Evolutionary conservation across 1,140 invertebrate species (phyloP).

Genomic region (Ganaspis sp.): DNA sequence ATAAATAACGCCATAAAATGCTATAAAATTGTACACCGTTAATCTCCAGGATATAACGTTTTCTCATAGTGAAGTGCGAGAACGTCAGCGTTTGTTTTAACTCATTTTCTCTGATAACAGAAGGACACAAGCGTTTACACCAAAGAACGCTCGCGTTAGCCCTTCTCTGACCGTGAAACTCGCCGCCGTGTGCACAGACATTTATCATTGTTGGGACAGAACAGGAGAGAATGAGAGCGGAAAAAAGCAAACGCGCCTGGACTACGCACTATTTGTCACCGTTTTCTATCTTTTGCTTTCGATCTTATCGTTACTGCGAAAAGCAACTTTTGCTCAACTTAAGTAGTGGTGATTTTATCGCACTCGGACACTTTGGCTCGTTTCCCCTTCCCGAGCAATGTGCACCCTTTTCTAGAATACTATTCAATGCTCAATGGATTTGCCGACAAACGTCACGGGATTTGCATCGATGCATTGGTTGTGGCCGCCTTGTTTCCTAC

Average conservation of each 20-base stretch:
- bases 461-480: conserved; percentile 19
- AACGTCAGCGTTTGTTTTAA: conserved; percentile 34
- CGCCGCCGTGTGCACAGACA: neutral
- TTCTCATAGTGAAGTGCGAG: neutral
- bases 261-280: conserved; percentile 37
- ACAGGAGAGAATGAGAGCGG: neutral
- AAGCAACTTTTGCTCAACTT: conserved; percentile 3
- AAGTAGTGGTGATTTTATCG: conserved; percentile 6
- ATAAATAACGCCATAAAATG: conserved; percentile 30
- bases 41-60: conserved; percentile 25
- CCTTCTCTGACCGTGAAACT: neutral
- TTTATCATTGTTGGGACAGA: conserved; percentile 28
- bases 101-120: conserved; percentile 39
- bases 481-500: neutral
- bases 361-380: neutral
- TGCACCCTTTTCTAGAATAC: conserved; percentile 20
- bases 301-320: conserved; percentile 27
- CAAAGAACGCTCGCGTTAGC: neutral
- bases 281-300: conserved; percentile 7
- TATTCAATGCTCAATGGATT: conserved; percentile 20
- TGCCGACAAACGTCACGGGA: conserved; percentile 14
- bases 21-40: conserved; percentile 25
- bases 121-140: conserved; percentile 9
- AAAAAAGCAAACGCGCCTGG: conserved; percentile 29
- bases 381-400: neutral